Evolutionary conservation across 1,140 invertebrate species (phyloP).

Genomic region (Drosophila pandora): DNA sequence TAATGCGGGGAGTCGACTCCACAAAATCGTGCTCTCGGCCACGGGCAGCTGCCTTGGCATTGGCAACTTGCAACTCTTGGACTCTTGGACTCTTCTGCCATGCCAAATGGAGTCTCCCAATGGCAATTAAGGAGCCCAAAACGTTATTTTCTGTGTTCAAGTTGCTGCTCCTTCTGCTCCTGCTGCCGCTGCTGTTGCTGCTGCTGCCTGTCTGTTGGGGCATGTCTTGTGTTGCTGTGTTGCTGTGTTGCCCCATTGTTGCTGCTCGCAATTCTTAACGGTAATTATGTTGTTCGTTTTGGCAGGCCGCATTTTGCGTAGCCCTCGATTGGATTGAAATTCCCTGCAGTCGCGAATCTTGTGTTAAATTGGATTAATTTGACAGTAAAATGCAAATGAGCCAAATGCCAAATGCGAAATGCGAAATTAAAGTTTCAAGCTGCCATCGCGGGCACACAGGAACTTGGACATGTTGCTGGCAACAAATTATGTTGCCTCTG

Average conservation of each 20-base stretch:
- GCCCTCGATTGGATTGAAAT: constrained; percentile 47
- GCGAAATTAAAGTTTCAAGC: constrained; percentile 68
- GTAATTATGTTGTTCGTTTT: constrained; percentile 83
- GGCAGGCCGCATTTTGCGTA: constrained; percentile 65
- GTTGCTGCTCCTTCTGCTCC: constrained; percentile 5
- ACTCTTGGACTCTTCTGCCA: constrained; percentile 19
- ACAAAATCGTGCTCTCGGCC: constrained; percentile 64
- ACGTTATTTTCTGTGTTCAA: constrained; percentile 50
- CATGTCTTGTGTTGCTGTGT: constrained; percentile 40
- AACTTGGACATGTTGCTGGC: constrained; percentile 62
- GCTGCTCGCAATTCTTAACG: constrained; percentile 75
- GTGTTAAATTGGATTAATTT: constrained; percentile 83
- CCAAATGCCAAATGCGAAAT: constrained; percentile 69
- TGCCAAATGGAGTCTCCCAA: constrained; percentile 71
- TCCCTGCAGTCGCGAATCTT: constrained; percentile 37
- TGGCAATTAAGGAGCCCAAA: constrained; percentile 81
- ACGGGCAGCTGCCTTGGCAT: constrained; percentile 19
- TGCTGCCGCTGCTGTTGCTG: neutral
- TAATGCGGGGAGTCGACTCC: constrained; percentile 51
- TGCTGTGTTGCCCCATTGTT: constrained; percentile 21
- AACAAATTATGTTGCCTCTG: constrained; percentile 67
- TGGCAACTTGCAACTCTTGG: constrained; percentile 16
- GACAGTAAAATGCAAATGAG: constrained; percentile 83
- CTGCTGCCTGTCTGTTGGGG: constrained; percentile 33
- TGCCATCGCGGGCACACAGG: constrained; percentile 22